A percentile compares a stretch with the other conserved stretches of the same genome.
These are phyloP conservation scores for Orthosia gracilis DNA, from an alignment of 2,888 invertebrate genomes.

Conservation along the genomic window DNA sequence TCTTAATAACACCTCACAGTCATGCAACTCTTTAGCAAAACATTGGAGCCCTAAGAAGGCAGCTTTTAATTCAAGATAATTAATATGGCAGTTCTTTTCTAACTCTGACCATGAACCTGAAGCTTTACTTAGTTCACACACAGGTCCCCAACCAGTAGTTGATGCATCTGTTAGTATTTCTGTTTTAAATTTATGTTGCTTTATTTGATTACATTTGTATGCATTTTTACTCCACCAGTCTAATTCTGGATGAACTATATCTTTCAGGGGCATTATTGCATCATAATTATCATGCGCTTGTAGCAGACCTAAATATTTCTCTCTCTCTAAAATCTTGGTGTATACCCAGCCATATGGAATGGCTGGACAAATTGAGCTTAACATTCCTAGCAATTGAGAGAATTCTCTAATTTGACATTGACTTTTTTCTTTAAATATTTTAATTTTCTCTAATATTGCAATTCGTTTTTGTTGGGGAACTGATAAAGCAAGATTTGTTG, in stretches of 20 bases:
- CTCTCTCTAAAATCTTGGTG: slow-evolving; percentile 1
- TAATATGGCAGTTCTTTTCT: slow-evolving; percentile 1
- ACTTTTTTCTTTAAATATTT: not conserved
- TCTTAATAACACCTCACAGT: not conserved
- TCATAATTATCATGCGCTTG: not conserved
- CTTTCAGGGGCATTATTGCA: slow-evolving; percentile 2
- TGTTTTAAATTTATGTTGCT: not conserved
- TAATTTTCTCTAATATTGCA: not conserved
- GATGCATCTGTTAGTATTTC: slow-evolving; percentile 8
- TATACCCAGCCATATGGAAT: slow-evolving; percentile 10
- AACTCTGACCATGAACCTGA: slow-evolving; percentile 1
- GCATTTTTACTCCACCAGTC: not conserved
- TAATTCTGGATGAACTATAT: not conserved
- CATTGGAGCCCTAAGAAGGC: slow-evolving; percentile 1
- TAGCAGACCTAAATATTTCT: not conserved
- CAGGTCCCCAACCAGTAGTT: slow-evolving; percentile 14
- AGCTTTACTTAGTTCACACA: not conserved
- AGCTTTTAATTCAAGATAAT: slow-evolving; percentile 9
- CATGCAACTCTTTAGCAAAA: slow-evolving; percentile 1
- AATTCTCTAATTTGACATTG: slow-evolving; percentile 8
- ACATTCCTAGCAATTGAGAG: slow-evolving; percentile 3
- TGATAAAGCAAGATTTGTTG: not conserved
- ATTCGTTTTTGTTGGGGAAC: slow-evolving; percentile 4
- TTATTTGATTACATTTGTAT: not conserved
- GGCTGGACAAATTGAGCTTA: slow-evolving; percentile 7